A percentile compares a stretch with the other conserved stretches of the same genome.
phyloP scores from a whole-genome alignment of 2,888 invertebrate genomes.

The Drosophila hamatofila region DNA sequence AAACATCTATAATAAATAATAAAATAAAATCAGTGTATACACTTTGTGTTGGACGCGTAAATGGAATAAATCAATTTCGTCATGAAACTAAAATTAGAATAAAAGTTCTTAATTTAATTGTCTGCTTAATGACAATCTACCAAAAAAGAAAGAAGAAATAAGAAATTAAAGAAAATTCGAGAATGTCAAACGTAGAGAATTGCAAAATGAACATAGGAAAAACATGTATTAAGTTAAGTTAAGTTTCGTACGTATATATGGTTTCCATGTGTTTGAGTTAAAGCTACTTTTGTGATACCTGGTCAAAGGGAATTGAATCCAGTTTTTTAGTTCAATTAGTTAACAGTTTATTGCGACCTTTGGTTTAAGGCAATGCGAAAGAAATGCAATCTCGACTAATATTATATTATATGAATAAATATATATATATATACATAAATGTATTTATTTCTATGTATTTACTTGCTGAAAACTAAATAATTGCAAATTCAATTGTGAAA shows the following conservation, averaged over 20 bases:
- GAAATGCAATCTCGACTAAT: slow-evolving; percentile 59
- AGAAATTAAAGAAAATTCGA: slow-evolving; percentile 2
- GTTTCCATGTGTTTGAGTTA: slow-evolving; percentile 53
- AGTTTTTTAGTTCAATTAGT: slow-evolving; percentile 63
- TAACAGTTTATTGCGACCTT: slow-evolving; percentile 48
- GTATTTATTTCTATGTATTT: slow-evolving; percentile 74
- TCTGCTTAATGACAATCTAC: slow-evolving; percentile 74
- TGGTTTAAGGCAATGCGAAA: slow-evolving; percentile 44
- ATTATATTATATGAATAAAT: slow-evolving; percentile 19
- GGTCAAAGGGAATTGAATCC: slow-evolving; percentile 51
- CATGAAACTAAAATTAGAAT: slow-evolving; percentile 36
- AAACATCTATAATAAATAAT: slow-evolving; percentile 41
- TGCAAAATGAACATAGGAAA: neutral
- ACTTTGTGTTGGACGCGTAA: slow-evolving; percentile 28
- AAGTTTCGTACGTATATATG: slow-evolving; percentile 39
- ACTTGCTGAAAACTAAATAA: slow-evolving; percentile 75
- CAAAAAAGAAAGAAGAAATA: neutral
- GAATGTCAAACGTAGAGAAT: neutral
- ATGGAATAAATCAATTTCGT: slow-evolving; percentile 32
- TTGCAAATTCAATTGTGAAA: slow-evolving; percentile 69
- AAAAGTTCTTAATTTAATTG: slow-evolving; percentile 45
- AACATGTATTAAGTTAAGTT: slow-evolving; percentile 48
- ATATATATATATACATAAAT: slow-evolving; percentile 38
- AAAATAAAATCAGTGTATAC: slow-evolving; percentile 2
- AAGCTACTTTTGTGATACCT: slow-evolving; percentile 79